These are phyloP conservation scores for Drosophila prolongata DNA, from an alignment of 2,888 invertebrate genomes.

Conservation along the genomic window DNA sequence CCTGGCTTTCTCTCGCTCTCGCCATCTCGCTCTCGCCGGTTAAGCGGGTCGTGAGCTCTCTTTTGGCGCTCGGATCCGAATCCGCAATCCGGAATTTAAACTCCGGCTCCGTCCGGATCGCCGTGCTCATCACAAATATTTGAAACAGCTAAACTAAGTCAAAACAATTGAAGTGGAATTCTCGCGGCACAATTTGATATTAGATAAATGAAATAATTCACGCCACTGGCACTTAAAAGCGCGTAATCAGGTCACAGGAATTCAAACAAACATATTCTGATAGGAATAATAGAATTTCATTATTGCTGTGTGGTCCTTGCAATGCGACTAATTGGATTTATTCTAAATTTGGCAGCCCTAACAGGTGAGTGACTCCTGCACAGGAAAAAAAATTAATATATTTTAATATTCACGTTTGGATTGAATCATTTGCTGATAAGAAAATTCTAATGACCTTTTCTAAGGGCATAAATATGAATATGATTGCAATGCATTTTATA, in stretches of 20 bases:
- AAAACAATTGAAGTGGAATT: slow-evolving; percentile 46
- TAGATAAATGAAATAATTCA: slow-evolving; percentile 41
- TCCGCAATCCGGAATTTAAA: slow-evolving; percentile 48
- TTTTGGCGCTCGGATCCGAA: slow-evolving; percentile 46
- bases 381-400: neutral
- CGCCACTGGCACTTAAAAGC: slow-evolving; percentile 1
- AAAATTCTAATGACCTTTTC: neutral
- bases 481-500: too few species aligned
- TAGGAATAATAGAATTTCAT: slow-evolving; percentile 20
- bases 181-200: slow-evolving; percentile 28
- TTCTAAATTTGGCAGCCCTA: slow-evolving; percentile 83
- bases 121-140: slow-evolving; percentile 17
- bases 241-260: slow-evolving; percentile 9
- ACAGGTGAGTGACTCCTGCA: slow-evolving; percentile 68
- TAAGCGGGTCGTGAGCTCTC: slow-evolving; percentile 23
- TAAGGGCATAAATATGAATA: neutral
- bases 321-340: slow-evolving; percentile 83
- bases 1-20: slow-evolving; percentile 17
- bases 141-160: slow-evolving; percentile 24
- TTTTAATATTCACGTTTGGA: too few species aligned
- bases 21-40: slow-evolving; percentile 17
- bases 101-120: slow-evolving; percentile 64
- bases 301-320: slow-evolving; percentile 11
- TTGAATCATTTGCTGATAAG: too few species aligned
- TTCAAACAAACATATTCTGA: slow-evolving; percentile 1